Evolutionary conservation across 1,140 invertebrate genomes (phyloP).

Genomic region (Drosophila kikkawai): DNA sequence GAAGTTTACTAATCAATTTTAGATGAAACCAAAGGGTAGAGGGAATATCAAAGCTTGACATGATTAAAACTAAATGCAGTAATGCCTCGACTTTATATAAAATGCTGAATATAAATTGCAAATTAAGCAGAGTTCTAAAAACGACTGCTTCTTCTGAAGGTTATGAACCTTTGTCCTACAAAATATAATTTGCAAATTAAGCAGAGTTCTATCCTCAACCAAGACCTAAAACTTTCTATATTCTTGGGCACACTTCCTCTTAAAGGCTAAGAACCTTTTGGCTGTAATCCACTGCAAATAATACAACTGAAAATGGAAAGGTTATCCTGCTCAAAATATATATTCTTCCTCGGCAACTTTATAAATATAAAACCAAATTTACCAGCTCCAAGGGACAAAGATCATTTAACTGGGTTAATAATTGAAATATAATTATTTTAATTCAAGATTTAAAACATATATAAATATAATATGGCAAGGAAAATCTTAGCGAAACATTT

Average conservation of each 20-base stretch:
- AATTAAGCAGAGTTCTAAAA: too few relatives aligned
- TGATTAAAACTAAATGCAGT: neutral
- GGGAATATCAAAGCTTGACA: too few relatives aligned
- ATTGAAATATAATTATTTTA: neutral
- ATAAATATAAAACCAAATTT: neutral
- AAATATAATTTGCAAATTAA: too few relatives aligned
- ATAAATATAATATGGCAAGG: neutral
- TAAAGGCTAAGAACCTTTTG: neutral
- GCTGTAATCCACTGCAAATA: neutral
- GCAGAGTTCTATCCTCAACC: too few relatives aligned
- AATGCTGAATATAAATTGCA: too few relatives aligned
- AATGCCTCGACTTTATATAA: neutral
- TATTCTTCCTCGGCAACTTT: neutral
- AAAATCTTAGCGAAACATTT: neutral
- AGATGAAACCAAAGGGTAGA: too few relatives aligned
- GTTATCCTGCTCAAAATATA: neutral
- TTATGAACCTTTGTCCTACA: too few relatives aligned
- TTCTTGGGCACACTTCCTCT: too few relatives aligned
- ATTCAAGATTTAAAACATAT: neutral
- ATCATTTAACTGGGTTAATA: neutral
- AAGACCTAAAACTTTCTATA: too few relatives aligned
- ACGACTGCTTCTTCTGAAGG: too few relatives aligned
- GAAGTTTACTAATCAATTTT: neutral
- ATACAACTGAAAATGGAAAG: neutral
- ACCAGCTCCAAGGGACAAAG: neutral